These are phyloP conservation scores for Oceanodroma leucorhoa DNA, from an alignment of 2,797 vertebrate species.

Conservation along the genomic window DNA sequence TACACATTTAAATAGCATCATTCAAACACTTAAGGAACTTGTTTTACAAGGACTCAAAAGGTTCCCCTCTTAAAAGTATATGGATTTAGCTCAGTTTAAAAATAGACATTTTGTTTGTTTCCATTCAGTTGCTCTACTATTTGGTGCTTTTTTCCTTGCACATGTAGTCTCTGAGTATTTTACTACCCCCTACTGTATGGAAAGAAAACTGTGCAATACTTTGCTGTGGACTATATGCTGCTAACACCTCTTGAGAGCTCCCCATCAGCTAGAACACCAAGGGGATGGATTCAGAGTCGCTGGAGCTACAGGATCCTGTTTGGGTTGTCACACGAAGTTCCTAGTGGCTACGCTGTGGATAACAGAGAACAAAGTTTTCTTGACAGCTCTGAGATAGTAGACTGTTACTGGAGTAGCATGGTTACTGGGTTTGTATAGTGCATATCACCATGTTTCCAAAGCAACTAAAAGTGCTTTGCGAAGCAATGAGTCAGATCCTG, in stretches of 20 bases:
- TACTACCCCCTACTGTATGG: conserved; percentile 57
- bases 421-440: neutral
- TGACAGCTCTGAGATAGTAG: neutral
- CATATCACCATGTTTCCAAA: conserved; percentile 34
- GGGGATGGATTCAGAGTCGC: neutral
- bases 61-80: conserved; percentile 47
- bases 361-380: neutral
- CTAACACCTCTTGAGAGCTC: neutral
- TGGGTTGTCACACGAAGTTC: neutral
- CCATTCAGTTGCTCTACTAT: neutral
- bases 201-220: conserved; percentile 23
- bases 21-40: conserved; percentile 44
- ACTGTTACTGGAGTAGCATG: neutral
- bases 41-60: conserved; percentile 33
- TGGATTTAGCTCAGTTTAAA: conserved; percentile 50
- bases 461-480: conserved; percentile 54
- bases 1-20: conserved; percentile 70
- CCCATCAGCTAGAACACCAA: neutral
- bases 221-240: neutral
- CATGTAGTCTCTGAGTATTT: conserved; percentile 46
- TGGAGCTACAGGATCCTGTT: neutral
- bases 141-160: neutral
- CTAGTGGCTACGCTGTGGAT: neutral
- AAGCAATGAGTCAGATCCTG: conserved; percentile 61
- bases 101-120: conserved; percentile 55